A percentile compares a stretch with the other conserved stretches of the same genome.
Conservation (phyloP, 1,140 invertebrate species). For the Melipona quadrifasciata region DNA sequence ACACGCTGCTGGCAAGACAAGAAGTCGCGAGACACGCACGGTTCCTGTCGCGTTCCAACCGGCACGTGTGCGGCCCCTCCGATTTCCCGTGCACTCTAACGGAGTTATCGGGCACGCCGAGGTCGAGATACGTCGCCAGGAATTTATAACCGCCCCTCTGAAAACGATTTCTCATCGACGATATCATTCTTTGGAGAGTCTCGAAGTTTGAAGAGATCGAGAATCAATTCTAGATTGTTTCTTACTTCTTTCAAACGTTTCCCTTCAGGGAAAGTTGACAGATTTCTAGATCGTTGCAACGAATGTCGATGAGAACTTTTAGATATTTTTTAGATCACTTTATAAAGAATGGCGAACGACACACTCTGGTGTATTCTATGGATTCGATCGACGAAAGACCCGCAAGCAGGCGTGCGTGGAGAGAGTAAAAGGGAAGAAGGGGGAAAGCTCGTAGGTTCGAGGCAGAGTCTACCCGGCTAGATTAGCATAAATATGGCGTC, state of each 20-base stretch:
- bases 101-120: neutral
- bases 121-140: slow-evolving; percentile 6
- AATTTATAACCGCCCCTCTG: neutral
- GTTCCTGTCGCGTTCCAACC: slow-evolving; percentile 60
- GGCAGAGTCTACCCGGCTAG: slow-evolving; percentile 67
- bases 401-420: neutral
- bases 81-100: too few relatives aligned
- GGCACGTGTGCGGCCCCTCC: slow-evolving; percentile 13
- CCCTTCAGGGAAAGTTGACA: neutral
- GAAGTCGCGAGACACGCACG: slow-evolving; percentile 63
- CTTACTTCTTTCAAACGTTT: neutral
- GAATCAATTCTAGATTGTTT: too few relatives aligned
- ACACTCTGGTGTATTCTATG: neutral
- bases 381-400: neutral
- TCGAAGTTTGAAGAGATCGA: neutral
- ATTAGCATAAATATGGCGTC: slow-evolving; percentile 83
- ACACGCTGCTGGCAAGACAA: slow-evolving; percentile 58
- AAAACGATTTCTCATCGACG: slow-evolving; percentile 3
- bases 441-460: slow-evolving; percentile 56
- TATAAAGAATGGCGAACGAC: too few relatives aligned
- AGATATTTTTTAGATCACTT: neutral
- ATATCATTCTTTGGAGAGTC: neutral
- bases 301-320: neutral
- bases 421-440: slow-evolving; percentile 28
- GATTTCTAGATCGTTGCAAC: neutral